These are phyloP conservation scores for Chloroclystis v-ata DNA, from an alignment of 2,888 invertebrate species.

Conservation along the genomic window DNA sequence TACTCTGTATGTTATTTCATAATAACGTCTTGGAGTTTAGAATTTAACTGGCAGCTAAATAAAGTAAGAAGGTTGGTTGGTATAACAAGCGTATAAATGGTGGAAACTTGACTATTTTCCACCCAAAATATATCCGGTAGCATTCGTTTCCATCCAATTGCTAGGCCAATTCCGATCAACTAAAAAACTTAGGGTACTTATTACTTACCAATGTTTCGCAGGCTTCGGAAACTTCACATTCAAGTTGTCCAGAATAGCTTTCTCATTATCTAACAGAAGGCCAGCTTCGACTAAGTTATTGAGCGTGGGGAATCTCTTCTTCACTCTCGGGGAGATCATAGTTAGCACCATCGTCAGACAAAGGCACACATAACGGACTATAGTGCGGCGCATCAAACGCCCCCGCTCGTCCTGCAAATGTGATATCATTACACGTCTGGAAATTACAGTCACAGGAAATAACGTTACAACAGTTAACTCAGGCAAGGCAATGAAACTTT, in stretches of 20 bases:
- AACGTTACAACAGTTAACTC: too few species aligned
- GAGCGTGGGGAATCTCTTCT: conserved; percentile 91
- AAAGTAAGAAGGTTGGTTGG: too few species aligned
- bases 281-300: conserved; percentile 92
- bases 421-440: conserved; percentile 8
- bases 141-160: too few species aligned
- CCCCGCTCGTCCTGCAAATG: conserved; percentile 84
- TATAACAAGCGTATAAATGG: too few species aligned
- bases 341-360: conserved; percentile 92
- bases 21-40: too few species aligned
- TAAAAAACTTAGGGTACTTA: too few species aligned
- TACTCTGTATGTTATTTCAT: too few species aligned
- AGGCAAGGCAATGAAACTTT: too few species aligned
- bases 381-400: conserved; percentile 88
- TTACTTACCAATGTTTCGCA: conserved; percentile 89
- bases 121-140: too few species aligned
- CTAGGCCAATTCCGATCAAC: too few species aligned
- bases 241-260: conserved; percentile 85
- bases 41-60: too few species aligned
- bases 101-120: too few species aligned
- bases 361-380: conserved; percentile 89
- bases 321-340: conserved; percentile 91
- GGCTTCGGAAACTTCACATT: conserved; percentile 90
- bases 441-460: conserved; percentile 14
- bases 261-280: conserved; percentile 88